These are phyloP conservation scores for Apostichopus parvimensis DNA, from an alignment of 35 echinoderm and acorn worm genomes.

Conservation along the genomic window DNA sequence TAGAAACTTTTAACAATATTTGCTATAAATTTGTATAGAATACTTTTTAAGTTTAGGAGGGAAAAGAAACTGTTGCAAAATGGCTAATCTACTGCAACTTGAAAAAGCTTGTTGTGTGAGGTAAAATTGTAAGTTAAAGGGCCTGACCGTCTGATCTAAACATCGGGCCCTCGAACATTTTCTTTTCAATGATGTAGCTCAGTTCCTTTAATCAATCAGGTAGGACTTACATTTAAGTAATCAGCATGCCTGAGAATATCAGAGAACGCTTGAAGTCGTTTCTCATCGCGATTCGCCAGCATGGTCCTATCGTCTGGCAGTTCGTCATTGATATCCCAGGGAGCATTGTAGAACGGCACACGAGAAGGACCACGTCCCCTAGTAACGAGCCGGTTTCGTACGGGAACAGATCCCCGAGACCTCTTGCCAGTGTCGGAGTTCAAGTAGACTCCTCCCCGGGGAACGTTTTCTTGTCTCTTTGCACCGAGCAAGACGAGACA, in stretches of 20 bases:
- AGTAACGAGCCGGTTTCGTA: neutral
- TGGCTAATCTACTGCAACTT: no score
- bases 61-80: no score
- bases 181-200: no score
- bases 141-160: no score
- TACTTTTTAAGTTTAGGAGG: no score
- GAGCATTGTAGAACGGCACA: neutral
- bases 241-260: conserved; percentile 1
- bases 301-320: neutral
- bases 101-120: no score
- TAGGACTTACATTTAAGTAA: neutral
- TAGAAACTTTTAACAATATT: no score
- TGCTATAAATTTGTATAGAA: no score
- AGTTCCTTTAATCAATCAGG: neutral
- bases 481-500: neutral
- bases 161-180: no score
- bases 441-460: neutral
- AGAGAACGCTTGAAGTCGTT: neutral
- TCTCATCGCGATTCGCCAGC: neutral
- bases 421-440: neutral
- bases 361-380: neutral
- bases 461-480: neutral
- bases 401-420: neutral
- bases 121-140: no score
- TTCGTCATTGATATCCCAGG: neutral